These are phyloP conservation scores for Chelonus formosanus DNA, from an alignment of 2,888 invertebrate genomes.

Conservation along the genomic window DNA sequence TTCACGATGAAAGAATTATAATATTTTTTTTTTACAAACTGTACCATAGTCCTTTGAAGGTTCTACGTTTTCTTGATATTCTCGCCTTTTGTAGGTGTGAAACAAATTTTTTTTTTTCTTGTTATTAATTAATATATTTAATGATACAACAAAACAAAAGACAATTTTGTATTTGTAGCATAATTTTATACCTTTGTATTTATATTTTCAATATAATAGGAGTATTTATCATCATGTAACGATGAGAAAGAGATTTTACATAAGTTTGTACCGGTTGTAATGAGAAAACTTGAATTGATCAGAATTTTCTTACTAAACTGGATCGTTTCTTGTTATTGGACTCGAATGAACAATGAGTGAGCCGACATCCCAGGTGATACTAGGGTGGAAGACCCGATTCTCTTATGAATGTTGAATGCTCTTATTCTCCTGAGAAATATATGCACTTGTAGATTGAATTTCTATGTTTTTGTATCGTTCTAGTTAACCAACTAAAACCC, in stretches of 20 bases:
- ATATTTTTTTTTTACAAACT: too few relatives aligned
- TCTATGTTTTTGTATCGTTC: slow-evolving; percentile 28
- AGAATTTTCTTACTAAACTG: slow-evolving; percentile 24
- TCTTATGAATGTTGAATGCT: slow-evolving; percentile 39
- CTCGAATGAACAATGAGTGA: slow-evolving; percentile 34
- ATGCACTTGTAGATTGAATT: slow-evolving; percentile 40
- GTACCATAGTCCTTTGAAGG: too few relatives aligned
- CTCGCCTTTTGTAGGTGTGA: too few relatives aligned
- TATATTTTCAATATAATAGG: too few relatives aligned
- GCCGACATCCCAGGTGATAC: slow-evolving; percentile 11
- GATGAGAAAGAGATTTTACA: background rate
- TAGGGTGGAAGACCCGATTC: slow-evolving; percentile 28
- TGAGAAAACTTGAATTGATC: slow-evolving; percentile 52
- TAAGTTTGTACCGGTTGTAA: slow-evolving; percentile 37
- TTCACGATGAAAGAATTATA: too few relatives aligned
- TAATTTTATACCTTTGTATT: too few relatives aligned
- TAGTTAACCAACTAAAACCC: slow-evolving; percentile 15
- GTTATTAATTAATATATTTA: background rate
- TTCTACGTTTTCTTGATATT: too few relatives aligned
- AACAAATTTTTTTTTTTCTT: background rate
- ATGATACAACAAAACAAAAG: background rate
- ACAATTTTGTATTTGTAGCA: too few relatives aligned
- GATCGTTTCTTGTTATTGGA: slow-evolving; percentile 22
- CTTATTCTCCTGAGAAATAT: slow-evolving; percentile 32
- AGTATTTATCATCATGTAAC: background rate